Percentiles rank a stretch among this genome's conserved stretches.
Evolutionary conservation across 2,113 vertebrate genomes (phyloP).

Genomic region (Tympanuchus pallidicinctus): DNA sequence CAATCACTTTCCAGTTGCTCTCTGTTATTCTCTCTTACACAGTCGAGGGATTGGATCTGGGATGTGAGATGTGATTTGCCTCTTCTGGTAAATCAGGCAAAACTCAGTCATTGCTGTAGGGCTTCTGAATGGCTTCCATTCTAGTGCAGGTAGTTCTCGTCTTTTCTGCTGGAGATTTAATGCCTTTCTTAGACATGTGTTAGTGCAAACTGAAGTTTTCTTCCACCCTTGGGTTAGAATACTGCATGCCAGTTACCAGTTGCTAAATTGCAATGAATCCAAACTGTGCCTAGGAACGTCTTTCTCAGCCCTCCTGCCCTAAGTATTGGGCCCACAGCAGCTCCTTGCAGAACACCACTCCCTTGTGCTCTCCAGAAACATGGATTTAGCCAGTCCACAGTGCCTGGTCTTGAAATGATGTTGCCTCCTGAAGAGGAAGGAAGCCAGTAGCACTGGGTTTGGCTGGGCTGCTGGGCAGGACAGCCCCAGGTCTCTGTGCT

Average conservation of each 20-base stretch:
- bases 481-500: neutral
- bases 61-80: neutral
- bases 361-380: neutral
- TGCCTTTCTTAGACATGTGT: neutral
- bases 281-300: neutral
- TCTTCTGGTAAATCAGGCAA: neutral
- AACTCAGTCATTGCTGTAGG: neutral
- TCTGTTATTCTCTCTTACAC: neutral
- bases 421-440: neutral
- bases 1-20: neutral
- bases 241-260: neutral
- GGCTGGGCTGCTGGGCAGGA: neutral
- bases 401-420: neutral
- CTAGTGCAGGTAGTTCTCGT: neutral
- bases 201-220: neutral
- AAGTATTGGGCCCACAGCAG: neutral
- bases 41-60: rapidly evolving
- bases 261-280: neutral
- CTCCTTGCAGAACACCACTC: neutral
- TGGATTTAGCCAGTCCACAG: neutral
- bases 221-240: neutral
- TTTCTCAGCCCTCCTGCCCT: neutral
- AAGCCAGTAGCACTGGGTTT: neutral
- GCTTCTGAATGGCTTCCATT: neutral
- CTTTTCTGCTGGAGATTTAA: neutral